phyloP scores from a whole-genome alignment of 1,140 invertebrate genomes.

The Drosophila albomicans region DNA sequence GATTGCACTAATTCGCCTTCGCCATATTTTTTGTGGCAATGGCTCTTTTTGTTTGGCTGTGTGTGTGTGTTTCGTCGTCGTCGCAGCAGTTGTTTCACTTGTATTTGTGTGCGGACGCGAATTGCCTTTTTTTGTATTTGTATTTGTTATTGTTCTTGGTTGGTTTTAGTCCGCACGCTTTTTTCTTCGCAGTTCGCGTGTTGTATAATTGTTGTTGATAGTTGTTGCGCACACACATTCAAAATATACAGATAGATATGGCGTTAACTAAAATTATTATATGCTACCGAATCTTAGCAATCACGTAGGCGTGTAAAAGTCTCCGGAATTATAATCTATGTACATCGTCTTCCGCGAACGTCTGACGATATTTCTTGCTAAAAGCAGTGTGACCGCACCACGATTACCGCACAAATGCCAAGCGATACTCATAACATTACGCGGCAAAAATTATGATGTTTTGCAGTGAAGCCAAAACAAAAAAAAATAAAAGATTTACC shows the following conservation, averaged over 20 bases:
- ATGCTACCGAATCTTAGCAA: slow-evolving; percentile 42
- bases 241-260: slow-evolving; percentile 21
- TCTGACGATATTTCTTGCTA: slow-evolving; percentile 49
- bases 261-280: slow-evolving; percentile 35
- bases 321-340: slow-evolving; percentile 55
- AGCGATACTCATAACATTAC: background rate
- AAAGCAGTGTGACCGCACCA: slow-evolving; percentile 22
- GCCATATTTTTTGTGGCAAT: slow-evolving; percentile 55
- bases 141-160: slow-evolving; percentile 34
- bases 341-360: slow-evolving; percentile 55
- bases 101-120: slow-evolving; percentile 44
- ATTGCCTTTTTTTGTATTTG: slow-evolving; percentile 17
- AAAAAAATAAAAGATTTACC: too few species aligned
- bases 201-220: slow-evolving; percentile 6
- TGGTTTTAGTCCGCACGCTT: slow-evolving; percentile 9
- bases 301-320: slow-evolving; percentile 53
- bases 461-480: too few species aligned
- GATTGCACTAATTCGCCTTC: slow-evolving; percentile 54
- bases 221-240: slow-evolving; percentile 17
- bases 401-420: background rate
- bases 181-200: slow-evolving; percentile 1
- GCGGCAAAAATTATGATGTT: too few species aligned
- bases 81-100: slow-evolving; percentile 29
- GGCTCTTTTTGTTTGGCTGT: slow-evolving; percentile 15
- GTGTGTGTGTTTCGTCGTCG: slow-evolving; percentile 25